Evolutionary conservation across 2,113 vertebrate species (phyloP), one percentile per base, ranked within the genome.

Genomic region (Channa argus): DNA sequence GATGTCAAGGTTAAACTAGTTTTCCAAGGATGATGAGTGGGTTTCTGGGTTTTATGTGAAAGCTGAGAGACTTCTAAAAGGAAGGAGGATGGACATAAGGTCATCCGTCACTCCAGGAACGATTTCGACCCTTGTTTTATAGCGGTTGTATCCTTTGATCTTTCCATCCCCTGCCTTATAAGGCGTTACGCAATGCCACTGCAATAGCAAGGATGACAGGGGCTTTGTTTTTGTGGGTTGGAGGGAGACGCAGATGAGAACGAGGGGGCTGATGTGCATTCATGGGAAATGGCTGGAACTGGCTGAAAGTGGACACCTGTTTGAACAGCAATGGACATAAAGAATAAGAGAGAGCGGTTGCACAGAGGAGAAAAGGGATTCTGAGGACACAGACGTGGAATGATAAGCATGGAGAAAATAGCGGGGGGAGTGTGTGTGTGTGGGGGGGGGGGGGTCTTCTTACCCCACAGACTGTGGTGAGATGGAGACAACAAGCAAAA

Each of bases 151-250:
- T 76, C 50, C 54, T 84, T 74, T 84, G 76, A 86, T 79, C 65
- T 52, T 60, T 79, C 71, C 67, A 71, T 74, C 73, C 49, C 15
- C 53, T 37, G 1, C 90, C 86, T 82, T 91, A 84, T 89, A 86
- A 76, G 86, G 85, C 59, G 61, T 86, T 80, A 80, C n/a, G 77
- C 83, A 90, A 91, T 10, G 66, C 55, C 5, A 1, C 43, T 0
- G 61, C 74, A 76, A 84, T 64, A 38, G 66, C 60, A 9, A 49
- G 41, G 59, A 78, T 80, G 78, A 77, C 73, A 70, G 77, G 66
- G 68, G 52, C 52, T 74, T 82, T 71, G 63, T 82, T 88, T 81
- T 71, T 53, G 51, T 67, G 64, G 56, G 59, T 41, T 45, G 36
- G 70, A 80, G 77, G 68, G 55, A 49, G 1, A 59, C 11, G 45